A percentile compares a stretch with the other conserved stretches of the same genome.
phyloP scores from a whole-genome alignment of 2,888 invertebrate genomes.

The Pyrocoelia pectoralis region DNA sequence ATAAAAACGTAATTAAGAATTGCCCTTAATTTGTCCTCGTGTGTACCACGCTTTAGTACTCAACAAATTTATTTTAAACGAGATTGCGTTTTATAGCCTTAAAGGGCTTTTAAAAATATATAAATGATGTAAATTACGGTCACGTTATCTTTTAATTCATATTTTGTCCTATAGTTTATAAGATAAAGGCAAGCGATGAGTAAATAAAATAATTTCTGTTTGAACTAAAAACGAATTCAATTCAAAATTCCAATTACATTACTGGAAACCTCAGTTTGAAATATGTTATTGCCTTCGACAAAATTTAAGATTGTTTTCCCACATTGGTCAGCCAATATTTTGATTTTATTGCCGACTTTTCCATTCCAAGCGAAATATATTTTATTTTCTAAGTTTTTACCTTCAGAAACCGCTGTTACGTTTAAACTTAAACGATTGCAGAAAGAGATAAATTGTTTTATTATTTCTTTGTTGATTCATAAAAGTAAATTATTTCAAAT shows the following conservation, averaged over 20 bases:
- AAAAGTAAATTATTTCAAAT: conserved; percentile 12
- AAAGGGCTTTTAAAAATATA: conserved; percentile 29
- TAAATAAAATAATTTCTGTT: conserved; percentile 13
- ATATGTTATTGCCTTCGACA: conserved; percentile 48
- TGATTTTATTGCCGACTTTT: conserved; percentile 54
- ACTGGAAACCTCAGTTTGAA: conserved; percentile 40
- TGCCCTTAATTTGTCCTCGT: conserved; percentile 12
- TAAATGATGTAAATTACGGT: conserved; percentile 28
- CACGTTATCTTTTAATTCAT: conserved; percentile 22
- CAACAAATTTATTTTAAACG: conserved; percentile 27
- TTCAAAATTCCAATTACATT: conserved; percentile 49
- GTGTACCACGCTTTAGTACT: conserved; percentile 15
- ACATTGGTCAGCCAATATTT: conserved; percentile 55
- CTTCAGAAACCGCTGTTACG: conserved; percentile 36
- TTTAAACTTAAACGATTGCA: conserved; percentile 35
- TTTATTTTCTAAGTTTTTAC: conserved; percentile 38
- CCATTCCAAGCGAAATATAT: conserved; percentile 46
- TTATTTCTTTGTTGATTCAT: conserved; percentile 18
- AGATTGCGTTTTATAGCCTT: conserved; percentile 28
- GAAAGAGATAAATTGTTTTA: conserved; percentile 20
- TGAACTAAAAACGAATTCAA: conserved; percentile 36
- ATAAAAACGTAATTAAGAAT: conserved; percentile 15
- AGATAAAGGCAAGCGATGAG: not conserved
- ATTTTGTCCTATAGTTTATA: conserved; percentile 12
- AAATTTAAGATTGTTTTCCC: conserved; percentile 52